Conservation (phyloP, 2,797 vertebrate species). For the Oreonectes daqikongensis region DNA sequence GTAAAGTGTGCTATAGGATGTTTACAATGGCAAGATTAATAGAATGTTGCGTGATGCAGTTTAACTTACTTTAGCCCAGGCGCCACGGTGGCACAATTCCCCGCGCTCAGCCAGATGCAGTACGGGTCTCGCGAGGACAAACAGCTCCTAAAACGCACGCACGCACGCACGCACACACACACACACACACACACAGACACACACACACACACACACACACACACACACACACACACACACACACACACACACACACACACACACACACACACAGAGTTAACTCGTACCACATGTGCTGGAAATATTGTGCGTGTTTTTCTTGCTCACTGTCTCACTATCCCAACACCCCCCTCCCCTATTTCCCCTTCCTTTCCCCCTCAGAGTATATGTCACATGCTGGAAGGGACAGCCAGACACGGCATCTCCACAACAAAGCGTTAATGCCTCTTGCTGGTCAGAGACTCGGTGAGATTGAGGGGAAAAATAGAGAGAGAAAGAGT, state of each 20-base stretch:
- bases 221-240: not conserved
- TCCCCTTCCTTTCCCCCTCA: conserved; percentile 34
- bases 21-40: conserved; percentile 30
- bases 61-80: conserved; percentile 80
- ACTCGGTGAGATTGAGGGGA: not conserved
- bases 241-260: conserved; percentile 52
- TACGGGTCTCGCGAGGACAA: conserved; percentile 89
- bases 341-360: conserved; percentile 14
- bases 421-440: conserved; percentile 44
- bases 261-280: conserved; percentile 35
- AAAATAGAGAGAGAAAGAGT: conserved; percentile 14
- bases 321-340: conserved; percentile 1
- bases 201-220: not conserved
- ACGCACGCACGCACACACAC: too few relatives aligned
- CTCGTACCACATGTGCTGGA: conserved; percentile 53
- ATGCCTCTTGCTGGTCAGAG: conserved; percentile 32
- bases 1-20: conserved; percentile 11
- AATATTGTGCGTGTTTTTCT: conserved; percentile 38
- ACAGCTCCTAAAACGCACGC: conserved; percentile 83
- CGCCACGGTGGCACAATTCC: conserved; percentile 79
- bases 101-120: conserved; percentile 85
- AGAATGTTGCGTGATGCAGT: conserved; percentile 18
- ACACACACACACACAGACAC: not conserved
- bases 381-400: conserved; percentile 42
- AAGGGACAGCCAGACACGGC: conserved; percentile 46